Evolutionary conservation across 2,113 vertebrate genomes (phyloP).

Genomic region (Crotalus viridis): DNA sequence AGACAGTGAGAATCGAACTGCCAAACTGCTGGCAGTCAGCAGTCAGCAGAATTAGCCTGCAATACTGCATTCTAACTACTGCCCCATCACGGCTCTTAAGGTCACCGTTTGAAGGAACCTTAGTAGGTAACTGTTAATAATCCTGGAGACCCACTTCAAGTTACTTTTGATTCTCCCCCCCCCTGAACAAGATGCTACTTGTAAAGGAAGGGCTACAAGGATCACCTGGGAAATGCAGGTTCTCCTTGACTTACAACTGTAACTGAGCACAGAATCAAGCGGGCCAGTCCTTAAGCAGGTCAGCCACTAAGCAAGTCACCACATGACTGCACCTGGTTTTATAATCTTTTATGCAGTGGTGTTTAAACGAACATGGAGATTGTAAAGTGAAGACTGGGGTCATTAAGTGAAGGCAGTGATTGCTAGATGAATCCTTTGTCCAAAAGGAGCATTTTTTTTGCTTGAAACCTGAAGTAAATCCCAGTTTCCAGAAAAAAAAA

Average conservation of each 20-base stretch:
- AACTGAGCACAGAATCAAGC: too few relatives aligned
- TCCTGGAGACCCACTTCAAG: conserved; percentile 57
- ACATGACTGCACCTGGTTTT: too few relatives aligned
- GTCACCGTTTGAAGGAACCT: conserved; percentile 64
- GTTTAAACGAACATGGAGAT: not conserved
- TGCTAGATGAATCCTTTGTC: not conserved
- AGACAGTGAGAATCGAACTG: too few relatives aligned
- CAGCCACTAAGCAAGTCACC: too few relatives aligned
- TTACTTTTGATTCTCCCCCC: conserved; percentile 58
- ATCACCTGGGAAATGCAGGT: conserved; percentile 41
- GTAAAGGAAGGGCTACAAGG: conserved; percentile 58
- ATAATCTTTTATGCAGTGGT: too few relatives aligned
- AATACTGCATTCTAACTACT: too few relatives aligned
- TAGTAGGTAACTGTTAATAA: conserved; percentile 73
- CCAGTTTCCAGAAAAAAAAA: too few relatives aligned
- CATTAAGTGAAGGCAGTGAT: not conserved
- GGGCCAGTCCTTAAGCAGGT: too few relatives aligned
- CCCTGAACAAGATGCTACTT: conserved; percentile 59
- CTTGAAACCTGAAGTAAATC: not conserved
- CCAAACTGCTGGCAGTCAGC: too few relatives aligned
- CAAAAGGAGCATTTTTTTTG: not conserved
- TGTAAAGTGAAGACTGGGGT: not conserved
- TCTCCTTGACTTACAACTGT: too few relatives aligned
- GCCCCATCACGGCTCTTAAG: not conserved
- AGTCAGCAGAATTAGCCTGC: too few relatives aligned